Evolutionary conservation across 2,797 vertebrate species (phyloP).

Genomic region (Coreius guichenoti): DNA sequence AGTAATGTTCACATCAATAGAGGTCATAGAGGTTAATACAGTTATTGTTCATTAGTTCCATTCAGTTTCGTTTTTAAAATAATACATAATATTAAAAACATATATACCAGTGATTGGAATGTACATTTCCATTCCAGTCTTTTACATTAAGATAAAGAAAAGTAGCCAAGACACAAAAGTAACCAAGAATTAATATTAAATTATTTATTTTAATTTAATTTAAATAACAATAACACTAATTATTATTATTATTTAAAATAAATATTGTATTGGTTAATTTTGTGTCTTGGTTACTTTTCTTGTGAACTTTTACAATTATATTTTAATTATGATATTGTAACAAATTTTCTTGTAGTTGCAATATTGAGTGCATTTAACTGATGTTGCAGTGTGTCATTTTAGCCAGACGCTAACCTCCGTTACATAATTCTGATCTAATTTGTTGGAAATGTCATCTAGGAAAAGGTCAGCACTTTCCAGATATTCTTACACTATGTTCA

Average conservation of each 20-base stretch:
- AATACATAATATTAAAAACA: background rate
- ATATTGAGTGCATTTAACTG: background rate
- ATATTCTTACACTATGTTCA: conserved; percentile 13
- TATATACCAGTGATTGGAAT: background rate
- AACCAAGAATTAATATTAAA: background rate
- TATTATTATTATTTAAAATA: background rate
- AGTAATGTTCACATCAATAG: background rate
- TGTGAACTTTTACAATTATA: background rate
- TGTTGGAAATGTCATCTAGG: conserved; percentile 16
- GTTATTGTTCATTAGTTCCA: background rate
- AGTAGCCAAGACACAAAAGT: background rate
- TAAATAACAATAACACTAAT: background rate
- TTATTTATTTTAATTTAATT: background rate
- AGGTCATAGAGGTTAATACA: background rate
- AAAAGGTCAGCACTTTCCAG: conserved; percentile 22
- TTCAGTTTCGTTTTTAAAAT: background rate
- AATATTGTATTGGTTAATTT: background rate
- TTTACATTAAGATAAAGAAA: background rate
- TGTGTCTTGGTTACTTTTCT: background rate
- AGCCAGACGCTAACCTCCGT: background rate
- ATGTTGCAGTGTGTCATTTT: background rate
- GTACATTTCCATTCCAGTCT: background rate
- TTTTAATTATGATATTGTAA: background rate
- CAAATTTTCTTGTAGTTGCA: background rate
- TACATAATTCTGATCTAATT: conserved; percentile 33